phyloP scores from a whole-genome alignment of 2,797 vertebrate species.

The Lacerta bilineata region DNA sequence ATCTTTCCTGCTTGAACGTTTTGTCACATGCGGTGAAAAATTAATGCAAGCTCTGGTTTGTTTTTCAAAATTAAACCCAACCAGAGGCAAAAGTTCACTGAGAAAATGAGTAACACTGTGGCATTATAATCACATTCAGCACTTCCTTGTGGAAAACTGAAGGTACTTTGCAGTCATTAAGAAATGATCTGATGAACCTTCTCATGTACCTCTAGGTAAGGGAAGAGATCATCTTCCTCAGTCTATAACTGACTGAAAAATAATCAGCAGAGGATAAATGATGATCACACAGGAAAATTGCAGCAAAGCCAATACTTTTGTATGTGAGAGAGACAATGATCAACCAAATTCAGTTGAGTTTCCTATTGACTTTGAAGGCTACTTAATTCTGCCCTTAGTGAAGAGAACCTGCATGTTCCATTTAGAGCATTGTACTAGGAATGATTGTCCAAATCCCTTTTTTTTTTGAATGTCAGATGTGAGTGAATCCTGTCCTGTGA shows the following conservation, averaged over 20 bases:
- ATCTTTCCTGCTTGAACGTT: conserved; percentile 12
- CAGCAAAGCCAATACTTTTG: background rate
- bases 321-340: background rate
- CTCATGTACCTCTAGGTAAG: background rate
- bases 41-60: conserved; percentile 35
- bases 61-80: conserved; percentile 27
- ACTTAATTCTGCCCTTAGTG: background rate
- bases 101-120: conserved; percentile 6
- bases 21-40: conserved; percentile 23
- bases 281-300: background rate
- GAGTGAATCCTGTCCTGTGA: background rate
- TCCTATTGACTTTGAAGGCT: background rate
- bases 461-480: too few species aligned
- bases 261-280: background rate
- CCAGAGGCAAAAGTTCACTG: conserved; percentile 13
- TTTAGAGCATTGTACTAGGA: background rate
- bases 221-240: background rate
- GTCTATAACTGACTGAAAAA: background rate
- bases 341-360: background rate
- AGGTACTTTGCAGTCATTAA: background rate
- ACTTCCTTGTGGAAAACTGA: background rate
- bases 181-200: background rate
- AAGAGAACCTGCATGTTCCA: background rate
- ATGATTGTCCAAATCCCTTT: background rate
- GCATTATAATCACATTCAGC: background rate